Evolutionary conservation across 35 echinoderm and acorn worm genomes (phyloP).

Genomic region (Apostichopus japonicus): DNA sequence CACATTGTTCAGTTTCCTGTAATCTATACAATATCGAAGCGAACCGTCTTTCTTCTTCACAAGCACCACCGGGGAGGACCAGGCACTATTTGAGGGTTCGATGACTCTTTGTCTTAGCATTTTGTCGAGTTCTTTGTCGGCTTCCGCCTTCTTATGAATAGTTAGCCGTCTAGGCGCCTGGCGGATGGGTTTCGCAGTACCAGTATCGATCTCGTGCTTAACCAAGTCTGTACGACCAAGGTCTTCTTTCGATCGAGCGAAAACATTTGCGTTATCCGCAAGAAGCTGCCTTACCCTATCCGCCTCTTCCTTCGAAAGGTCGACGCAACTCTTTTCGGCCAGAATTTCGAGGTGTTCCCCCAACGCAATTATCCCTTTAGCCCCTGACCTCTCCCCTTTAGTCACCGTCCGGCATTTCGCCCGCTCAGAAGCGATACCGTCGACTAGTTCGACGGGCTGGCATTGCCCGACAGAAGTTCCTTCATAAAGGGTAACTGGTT

Average conservation of each 20-base stretch:
- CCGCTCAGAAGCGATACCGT: neutral
- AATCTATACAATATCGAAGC: neutral
- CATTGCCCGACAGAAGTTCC: slow-evolving; percentile 24
- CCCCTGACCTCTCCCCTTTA: neutral
- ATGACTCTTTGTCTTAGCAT: slow-evolving; percentile 43
- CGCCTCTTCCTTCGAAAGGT: neutral
- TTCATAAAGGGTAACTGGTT: slow-evolving; percentile 13
- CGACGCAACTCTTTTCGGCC: neutral
- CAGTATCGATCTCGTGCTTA: neutral
- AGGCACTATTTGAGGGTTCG: slow-evolving; percentile 22
- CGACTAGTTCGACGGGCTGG: neutral
- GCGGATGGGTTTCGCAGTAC: slow-evolving; percentile 2
- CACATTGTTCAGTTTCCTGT: neutral
- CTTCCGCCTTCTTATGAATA: slow-evolving; percentile 26
- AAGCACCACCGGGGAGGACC: neutral
- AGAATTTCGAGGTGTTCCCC: neutral
- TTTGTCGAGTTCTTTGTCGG: neutral
- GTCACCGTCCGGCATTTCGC: neutral
- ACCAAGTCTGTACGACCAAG: slow-evolving; percentile 48
- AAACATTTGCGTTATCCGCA: slow-evolving; percentile 26
- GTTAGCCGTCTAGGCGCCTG: slow-evolving; percentile 7
- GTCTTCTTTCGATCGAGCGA: slow-evolving; percentile 14
- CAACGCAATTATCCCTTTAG: neutral
- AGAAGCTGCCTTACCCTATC: slow-evolving; percentile 15
- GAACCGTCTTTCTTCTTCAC: neutral